phyloP scores from a whole-genome alignment of 2,113 vertebrate genomes.

The Hipposideros armiger region DNA sequence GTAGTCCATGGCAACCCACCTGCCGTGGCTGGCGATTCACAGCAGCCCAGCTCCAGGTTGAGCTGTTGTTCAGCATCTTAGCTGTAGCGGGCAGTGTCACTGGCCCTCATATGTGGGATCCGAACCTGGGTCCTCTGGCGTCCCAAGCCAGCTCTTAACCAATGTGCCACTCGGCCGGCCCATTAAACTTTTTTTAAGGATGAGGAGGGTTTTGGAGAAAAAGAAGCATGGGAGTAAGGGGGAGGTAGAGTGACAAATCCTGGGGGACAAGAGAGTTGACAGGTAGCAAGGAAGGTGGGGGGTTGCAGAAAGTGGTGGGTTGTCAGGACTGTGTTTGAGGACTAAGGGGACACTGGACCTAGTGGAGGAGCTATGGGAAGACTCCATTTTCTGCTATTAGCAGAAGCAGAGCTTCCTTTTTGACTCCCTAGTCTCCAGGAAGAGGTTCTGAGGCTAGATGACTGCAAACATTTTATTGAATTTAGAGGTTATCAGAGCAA shows the following conservation, averaged over 20 bases:
- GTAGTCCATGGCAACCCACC: too few relatives aligned
- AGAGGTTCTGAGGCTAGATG: background rate
- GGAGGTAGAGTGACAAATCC: background rate
- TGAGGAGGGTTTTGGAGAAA: background rate
- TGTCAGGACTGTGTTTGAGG: background rate
- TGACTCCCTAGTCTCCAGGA: background rate
- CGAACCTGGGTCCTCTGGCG: too few relatives aligned
- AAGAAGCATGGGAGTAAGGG: background rate
- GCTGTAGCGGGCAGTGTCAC: too few relatives aligned
- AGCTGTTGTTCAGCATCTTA: too few relatives aligned
- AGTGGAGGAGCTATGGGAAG: background rate
- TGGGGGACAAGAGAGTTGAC: background rate
- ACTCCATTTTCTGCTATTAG: background rate
- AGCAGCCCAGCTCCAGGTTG: too few relatives aligned
- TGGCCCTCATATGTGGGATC: too few relatives aligned
- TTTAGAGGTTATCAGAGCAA: background rate
- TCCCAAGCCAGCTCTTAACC: too few relatives aligned
- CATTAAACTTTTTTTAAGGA: background rate
- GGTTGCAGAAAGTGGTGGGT: background rate
- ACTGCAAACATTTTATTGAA: background rate
- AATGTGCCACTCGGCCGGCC: too few relatives aligned
- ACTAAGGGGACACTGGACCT: background rate
- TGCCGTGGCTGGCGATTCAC: too few relatives aligned
- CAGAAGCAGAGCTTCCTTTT: background rate
- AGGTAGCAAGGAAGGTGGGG: background rate